Evolutionary conservation across 2,797 vertebrate genomes (phyloP).

Genomic region (Cyclura pinguis): DNA sequence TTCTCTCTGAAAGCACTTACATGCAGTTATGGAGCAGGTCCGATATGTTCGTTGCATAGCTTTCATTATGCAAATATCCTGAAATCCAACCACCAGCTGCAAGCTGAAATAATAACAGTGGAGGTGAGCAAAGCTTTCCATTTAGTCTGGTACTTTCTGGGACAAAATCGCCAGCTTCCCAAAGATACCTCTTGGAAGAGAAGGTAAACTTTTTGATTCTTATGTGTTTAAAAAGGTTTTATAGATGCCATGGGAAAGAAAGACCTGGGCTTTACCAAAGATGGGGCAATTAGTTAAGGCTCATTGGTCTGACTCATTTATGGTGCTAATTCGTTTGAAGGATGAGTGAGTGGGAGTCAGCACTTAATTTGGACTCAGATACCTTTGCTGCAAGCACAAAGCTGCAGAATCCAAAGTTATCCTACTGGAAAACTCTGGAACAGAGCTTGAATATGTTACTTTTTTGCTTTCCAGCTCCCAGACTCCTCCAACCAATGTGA

Average conservation of each 20-base stretch:
- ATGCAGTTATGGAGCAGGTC: neutral
- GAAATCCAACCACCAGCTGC: neutral
- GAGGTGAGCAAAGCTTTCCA: neutral
- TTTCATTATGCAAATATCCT: slow-evolving; percentile 23
- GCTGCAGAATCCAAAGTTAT: neutral
- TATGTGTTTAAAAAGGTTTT: neutral
- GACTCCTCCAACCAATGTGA: no score
- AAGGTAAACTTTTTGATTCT: slow-evolving; percentile 26
- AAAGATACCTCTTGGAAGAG: neutral
- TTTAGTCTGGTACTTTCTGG: slow-evolving; percentile 2
- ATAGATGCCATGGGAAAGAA: neutral
- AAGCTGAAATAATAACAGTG: slow-evolving; percentile 12
- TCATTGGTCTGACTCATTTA: neutral
- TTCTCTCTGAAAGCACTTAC: neutral
- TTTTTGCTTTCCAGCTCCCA: no score
- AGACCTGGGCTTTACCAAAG: neutral
- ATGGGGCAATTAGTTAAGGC: no score
- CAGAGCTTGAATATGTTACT: no score
- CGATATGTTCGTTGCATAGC: neutral
- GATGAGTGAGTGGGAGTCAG: neutral
- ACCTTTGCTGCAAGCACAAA: neutral
- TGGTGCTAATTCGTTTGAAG: neutral
- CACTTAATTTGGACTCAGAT: neutral
- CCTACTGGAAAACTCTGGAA: neutral
- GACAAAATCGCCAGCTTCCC: neutral